These are phyloP conservation scores for Pterocles burchelli DNA, from an alignment of 2,113 vertebrate genomes.

Conservation along the genomic window DNA sequence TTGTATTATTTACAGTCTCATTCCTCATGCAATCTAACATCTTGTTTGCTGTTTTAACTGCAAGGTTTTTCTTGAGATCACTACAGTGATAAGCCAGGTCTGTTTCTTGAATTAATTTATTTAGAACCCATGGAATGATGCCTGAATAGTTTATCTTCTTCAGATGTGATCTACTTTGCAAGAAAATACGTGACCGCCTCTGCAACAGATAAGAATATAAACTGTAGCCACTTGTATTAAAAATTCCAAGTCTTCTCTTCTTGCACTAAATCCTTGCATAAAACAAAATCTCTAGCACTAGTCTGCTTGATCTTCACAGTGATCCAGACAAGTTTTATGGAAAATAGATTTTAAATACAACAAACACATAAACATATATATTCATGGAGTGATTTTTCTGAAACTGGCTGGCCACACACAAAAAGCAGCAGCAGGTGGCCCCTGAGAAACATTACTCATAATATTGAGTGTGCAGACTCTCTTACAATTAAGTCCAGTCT, in stretches of 20 bases:
- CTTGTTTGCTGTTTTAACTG: slow-evolving; percentile 33
- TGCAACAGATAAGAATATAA: neutral
- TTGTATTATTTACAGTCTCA: slow-evolving; percentile 24
- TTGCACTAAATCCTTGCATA: neutral
- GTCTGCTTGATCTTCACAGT: neutral
- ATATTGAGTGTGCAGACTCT: neutral
- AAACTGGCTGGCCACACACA: neutral
- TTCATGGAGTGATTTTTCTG: neutral
- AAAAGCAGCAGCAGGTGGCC: neutral
- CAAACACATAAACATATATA: neutral
- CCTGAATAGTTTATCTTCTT: neutral
- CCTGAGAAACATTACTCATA: neutral
- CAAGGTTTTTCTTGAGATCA: slow-evolving; percentile 32
- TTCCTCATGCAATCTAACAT: slow-evolving; percentile 46
- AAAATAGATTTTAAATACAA: neutral
- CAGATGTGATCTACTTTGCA: neutral
- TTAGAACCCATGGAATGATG: slow-evolving; percentile 2
- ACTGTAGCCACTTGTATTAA: neutral
- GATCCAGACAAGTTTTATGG: neutral
- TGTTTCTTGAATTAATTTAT: slow-evolving; percentile 11
- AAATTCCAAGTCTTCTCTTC: neutral
- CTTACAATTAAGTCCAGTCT: slow-evolving; percentile 10
- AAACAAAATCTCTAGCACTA: neutral
- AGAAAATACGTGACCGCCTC: neutral
- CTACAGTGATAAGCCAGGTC: slow-evolving; percentile 21